phyloP scores from a whole-genome alignment of 2,113 vertebrate genomes.

The Rhea americana region DNA sequence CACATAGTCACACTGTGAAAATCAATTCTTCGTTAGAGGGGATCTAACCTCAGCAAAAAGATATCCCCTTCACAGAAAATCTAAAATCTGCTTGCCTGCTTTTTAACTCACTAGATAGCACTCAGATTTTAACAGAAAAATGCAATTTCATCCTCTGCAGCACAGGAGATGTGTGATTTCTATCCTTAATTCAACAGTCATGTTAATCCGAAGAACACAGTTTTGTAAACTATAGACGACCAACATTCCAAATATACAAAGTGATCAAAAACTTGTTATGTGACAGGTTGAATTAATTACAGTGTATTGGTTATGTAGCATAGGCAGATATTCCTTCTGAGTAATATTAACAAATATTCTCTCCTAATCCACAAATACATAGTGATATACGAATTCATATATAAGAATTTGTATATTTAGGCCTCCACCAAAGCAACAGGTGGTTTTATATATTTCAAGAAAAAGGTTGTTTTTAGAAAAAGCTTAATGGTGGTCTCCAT shows the following conservation, averaged over 20 bases:
- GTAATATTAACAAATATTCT: neutral
- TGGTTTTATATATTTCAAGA: neutral
- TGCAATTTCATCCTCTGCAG: neutral
- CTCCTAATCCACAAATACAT: neutral
- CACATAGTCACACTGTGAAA: neutral
- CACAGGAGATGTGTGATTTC: fast-evolving
- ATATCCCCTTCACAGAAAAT: neutral
- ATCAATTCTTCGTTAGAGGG: neutral
- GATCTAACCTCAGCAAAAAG: neutral
- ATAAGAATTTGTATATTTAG: neutral
- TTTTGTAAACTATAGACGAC: neutral
- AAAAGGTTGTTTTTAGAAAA: neutral
- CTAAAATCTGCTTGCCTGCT: neutral
- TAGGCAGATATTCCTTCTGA: neutral
- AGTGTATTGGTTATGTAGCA: neutral
- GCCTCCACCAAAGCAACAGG: neutral
- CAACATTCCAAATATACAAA: neutral
- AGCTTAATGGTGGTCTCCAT: neutral
- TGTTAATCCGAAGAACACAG: neutral
- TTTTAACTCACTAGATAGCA: neutral
- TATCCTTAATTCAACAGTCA: neutral
- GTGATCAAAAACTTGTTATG: neutral
- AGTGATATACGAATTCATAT: neutral
- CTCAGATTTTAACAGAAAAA: neutral
- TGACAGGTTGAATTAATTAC: neutral